Conservation (phyloP, 37 sponge, comb jelly and placozoan species). For the Eunapius fragilis region DNA sequence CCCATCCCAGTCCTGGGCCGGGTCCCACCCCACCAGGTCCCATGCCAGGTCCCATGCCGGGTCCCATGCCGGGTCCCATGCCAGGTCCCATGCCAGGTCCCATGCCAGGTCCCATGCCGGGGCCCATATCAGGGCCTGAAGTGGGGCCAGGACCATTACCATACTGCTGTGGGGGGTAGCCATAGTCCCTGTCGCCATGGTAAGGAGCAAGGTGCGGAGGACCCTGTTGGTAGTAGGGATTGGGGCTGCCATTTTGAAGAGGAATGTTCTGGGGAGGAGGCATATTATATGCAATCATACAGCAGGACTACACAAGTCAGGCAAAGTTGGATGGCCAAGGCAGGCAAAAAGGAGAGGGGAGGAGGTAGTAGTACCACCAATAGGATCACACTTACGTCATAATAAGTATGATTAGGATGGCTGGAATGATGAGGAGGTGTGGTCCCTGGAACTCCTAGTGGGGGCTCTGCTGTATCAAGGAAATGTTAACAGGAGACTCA, state of each 20-base stretch:
- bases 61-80: too few relatives aligned
- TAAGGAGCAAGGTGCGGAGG: conserved; percentile 2
- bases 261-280: conserved; percentile 4
- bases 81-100: too few relatives aligned
- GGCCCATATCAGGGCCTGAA: too few relatives aligned
- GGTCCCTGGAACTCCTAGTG: too few relatives aligned
- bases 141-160: too few relatives aligned
- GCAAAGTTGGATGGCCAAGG: neutral
- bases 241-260: neutral
- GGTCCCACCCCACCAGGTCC: too few relatives aligned
- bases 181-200: neutral
- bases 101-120: too few relatives aligned
- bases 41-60: too few relatives aligned
- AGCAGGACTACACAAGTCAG: neutral
- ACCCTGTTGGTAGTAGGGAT: conserved; percentile 28
- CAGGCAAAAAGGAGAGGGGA: conserved; percentile 9
- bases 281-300: neutral
- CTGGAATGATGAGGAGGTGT: neutral
- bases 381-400: neutral
- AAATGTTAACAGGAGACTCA: too few relatives aligned
- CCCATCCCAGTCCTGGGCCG: too few relatives aligned
- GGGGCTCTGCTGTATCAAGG: too few relatives aligned
- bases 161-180: neutral
- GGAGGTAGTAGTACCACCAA: too few relatives aligned
- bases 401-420: neutral